These are phyloP conservation scores for Aplysia californica DNA, from an alignment of 1,140 invertebrate species.

Conservation along the genomic window DNA sequence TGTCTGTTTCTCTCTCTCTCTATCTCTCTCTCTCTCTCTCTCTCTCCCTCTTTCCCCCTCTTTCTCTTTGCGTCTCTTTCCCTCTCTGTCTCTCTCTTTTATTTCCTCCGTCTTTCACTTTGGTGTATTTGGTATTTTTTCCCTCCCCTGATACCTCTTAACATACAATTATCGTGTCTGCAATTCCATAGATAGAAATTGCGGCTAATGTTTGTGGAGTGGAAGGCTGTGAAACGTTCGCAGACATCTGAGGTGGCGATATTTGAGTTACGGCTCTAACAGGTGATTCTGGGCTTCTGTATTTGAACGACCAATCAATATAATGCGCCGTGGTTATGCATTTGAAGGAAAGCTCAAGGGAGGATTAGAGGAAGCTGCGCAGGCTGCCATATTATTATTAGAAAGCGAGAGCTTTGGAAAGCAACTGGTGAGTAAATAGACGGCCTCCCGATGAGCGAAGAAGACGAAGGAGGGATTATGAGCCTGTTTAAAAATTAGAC, in stretches of 20 bases:
- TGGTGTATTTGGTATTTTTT: background rate
- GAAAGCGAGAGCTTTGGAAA: too few species aligned
- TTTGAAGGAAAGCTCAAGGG: too few species aligned
- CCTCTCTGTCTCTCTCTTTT: background rate
- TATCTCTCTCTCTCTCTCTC: background rate
- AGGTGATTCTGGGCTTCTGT: too few species aligned
- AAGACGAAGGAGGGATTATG: too few species aligned
- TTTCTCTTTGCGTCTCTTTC: background rate
- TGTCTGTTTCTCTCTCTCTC: background rate
- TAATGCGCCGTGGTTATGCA: too few species aligned
- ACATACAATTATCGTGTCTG: background rate
- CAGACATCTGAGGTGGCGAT: background rate
- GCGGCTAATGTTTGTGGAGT: background rate
- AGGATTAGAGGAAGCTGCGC: too few species aligned
- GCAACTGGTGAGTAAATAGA: too few species aligned
- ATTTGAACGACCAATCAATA: too few species aligned
- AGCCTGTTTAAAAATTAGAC: too few species aligned
- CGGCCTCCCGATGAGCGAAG: too few species aligned
- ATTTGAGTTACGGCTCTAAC: too few species aligned
- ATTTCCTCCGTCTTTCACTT: background rate
- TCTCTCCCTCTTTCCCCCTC: background rate
- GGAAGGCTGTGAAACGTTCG: background rate
- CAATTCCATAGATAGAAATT: background rate
- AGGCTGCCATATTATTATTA: too few species aligned
- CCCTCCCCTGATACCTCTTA: background rate